phyloP scores from a whole-genome alignment of 2,888 invertebrate genomes.

The Toxonevra muliebris region DNA sequence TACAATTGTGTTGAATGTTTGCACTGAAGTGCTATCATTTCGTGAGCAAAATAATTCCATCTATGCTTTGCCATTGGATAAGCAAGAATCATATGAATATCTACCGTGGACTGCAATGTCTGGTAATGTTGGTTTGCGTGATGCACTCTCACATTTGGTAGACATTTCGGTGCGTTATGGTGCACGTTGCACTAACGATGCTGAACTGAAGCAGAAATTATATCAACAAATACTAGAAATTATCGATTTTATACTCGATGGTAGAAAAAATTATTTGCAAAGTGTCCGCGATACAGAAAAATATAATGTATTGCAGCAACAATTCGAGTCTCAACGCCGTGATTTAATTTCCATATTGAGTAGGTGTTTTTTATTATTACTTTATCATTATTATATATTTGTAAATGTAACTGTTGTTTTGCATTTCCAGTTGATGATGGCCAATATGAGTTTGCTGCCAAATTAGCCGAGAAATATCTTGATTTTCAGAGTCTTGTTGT shows the following conservation, averaged over 20 bases:
- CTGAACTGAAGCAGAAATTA: constrained; percentile 66
- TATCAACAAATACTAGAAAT: constrained; percentile 77
- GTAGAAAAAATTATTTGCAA: constrained; percentile 75
- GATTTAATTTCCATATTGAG: constrained; percentile 75
- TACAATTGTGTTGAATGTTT: constrained; percentile 69
- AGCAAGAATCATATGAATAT: constrained; percentile 68
- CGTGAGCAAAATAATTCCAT: constrained; percentile 70
- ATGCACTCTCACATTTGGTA: constrained; percentile 66
- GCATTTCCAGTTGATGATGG: constrained; percentile 73
- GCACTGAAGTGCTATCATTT: constrained; percentile 73
- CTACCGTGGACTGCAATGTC: constrained; percentile 79
- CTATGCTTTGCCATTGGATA: constrained; percentile 65
- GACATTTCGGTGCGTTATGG: constrained; percentile 59
- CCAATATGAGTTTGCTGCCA: constrained; percentile 82
- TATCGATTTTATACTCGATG: constrained; percentile 78
- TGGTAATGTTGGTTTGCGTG: constrained; percentile 68
- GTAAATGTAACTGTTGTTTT: neutral
- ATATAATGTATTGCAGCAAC: constrained; percentile 70
- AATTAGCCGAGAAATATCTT: constrained; percentile 88
- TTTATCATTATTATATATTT: neutral
- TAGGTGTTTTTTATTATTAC: constrained; percentile 57
- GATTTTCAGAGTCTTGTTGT: constrained; percentile 85
- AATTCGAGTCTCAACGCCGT: constrained; percentile 74
- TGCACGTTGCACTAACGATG: constrained; percentile 60
- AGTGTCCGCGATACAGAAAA: constrained; percentile 71